Percentiles rank a stretch among this genome's conserved stretches.
Evolutionary conservation across 92 coral and sea anemone species (phyloP).

Genomic region (Paramuricea clavata): DNA sequence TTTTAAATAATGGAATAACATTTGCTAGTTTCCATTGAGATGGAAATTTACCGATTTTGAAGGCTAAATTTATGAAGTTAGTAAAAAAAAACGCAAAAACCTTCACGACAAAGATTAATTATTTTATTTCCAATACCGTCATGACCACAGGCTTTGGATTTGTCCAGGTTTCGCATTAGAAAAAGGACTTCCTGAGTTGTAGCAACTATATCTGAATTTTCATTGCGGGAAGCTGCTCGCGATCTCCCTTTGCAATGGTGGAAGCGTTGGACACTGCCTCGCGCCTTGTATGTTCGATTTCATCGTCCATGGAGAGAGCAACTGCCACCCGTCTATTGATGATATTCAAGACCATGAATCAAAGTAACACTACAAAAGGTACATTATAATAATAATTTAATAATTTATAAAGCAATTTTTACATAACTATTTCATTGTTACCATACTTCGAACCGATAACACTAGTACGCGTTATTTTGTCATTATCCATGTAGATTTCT

Average conservation of each 20-base stretch:
- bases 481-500: not conserved
- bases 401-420: too few relatives aligned
- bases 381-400: not conserved
- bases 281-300: slow-evolving; percentile 36
- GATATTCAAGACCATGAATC: not conserved
- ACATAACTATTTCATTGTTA: not conserved
- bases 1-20: too few relatives aligned
- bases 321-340: slow-evolving; percentile 12
- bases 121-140: too few relatives aligned
- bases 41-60: too few relatives aligned
- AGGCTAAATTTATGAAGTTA: too few relatives aligned
- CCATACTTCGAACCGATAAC: not conserved
- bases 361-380: slow-evolving; percentile 3
- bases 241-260: slow-evolving; percentile 29
- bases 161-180: too few relatives aligned
- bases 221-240: slow-evolving; percentile 28
- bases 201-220: too few relatives aligned
- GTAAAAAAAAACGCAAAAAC: too few relatives aligned
- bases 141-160: not conserved
- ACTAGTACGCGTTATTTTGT: not conserved
- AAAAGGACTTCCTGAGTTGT: too few relatives aligned
- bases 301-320: not conserved
- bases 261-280: slow-evolving; percentile 27
- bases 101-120: too few relatives aligned
- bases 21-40: too few relatives aligned